Conservation (phyloP, 2,797 vertebrate species). For the Premnoplex brunnescens region DNA sequence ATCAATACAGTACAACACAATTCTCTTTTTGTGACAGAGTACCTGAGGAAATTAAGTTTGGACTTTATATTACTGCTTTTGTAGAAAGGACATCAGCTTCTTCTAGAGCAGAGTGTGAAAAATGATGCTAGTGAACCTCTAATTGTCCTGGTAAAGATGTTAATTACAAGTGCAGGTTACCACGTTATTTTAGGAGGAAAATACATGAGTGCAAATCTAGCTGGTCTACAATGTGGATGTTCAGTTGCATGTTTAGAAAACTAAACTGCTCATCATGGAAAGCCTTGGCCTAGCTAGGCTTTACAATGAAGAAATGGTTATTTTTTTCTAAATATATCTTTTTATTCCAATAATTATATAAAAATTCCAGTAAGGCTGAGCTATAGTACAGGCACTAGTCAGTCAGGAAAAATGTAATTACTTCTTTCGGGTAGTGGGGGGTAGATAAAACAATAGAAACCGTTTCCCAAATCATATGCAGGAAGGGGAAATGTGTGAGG, state of each 20-base stretch:
- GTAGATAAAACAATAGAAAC: not conserved
- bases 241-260: not conserved
- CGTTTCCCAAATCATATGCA: not conserved
- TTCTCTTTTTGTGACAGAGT: not conserved
- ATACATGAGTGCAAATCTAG: not conserved
- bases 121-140: not conserved
- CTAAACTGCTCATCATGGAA: not conserved
- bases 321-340: not conserved
- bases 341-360: not conserved
- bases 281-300: not conserved
- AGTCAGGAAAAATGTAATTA: not conserved
- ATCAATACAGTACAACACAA: not conserved
- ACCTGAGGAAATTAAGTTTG: not conserved
- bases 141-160: not conserved
- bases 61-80: not conserved
- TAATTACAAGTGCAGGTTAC: not conserved
- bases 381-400: not conserved
- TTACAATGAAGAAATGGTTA: not conserved
- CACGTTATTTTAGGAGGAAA: not conserved
- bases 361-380: not conserved
- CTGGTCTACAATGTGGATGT: not conserved
- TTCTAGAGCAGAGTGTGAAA: not conserved
- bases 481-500: not conserved
- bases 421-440: fast-evolving
- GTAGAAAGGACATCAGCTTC: not conserved